Base-by-base conservation (phyloP, 2,888 invertebrate genomes). In the Morinoia aosen region DNA sequence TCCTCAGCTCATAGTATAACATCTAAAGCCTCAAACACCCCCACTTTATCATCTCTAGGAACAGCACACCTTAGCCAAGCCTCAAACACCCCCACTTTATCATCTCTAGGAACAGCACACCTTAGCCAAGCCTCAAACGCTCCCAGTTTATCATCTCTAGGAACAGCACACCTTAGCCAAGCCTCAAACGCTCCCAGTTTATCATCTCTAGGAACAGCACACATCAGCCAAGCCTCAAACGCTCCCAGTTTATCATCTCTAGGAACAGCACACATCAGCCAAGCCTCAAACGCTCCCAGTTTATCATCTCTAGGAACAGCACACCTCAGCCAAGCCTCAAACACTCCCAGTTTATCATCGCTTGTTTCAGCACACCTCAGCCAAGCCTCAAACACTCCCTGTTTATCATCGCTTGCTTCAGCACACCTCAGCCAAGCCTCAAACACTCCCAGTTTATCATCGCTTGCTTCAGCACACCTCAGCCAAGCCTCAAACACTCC, bases 231-330 rank as follows among this genome's bases (percentile, higher is more conserved):
- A 57, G 91, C 33, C 8, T 57, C n/a, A 56, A 57, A 57, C 56
- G 57, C 91, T 91, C 91, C 91, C 33, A 91, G 91, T 48, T 57
- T 91, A 57, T 91, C 91, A 33, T 91, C 91, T 25, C 91, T 93
- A 14, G 57, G 57, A 57, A 93, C 93, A 57, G 56, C 93, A 48
- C 48, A 48, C 48, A 2, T 48, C 48, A 48, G 48, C 48, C 48
- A 48, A 48, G 48, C 48, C 48, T 48, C 48, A 48, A 48, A 48
- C 48, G 5, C 48, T 48, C 48, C 48, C 48, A 4, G 48, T 48
- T 48, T 48, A 48, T 48, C 48, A 48, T 48, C 48, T 48, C 48
- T 48, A 48, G 48, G 48, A 48, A 48, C 48, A 48, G 48, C 48
- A 48, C 48, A 48, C 48, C 48, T 48, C 48, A 48, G 48, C 48